Evolutionary conservation across 1,140 invertebrate genomes (phyloP), one percentile per base, ranked within the genome.

Genomic region (Leptinotarsa lineolata): DNA sequence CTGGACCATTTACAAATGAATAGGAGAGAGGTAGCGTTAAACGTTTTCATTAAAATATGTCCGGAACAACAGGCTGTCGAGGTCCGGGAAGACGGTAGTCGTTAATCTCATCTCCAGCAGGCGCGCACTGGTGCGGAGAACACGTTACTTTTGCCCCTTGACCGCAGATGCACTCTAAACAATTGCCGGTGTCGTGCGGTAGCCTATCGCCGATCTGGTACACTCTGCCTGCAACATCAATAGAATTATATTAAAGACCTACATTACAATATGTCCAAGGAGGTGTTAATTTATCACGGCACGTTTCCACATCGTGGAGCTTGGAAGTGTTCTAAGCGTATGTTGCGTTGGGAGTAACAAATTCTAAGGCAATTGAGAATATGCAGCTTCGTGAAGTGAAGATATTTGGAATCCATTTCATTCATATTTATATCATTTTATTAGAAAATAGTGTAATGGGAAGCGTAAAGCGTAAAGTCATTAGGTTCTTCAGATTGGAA

Each of bases 161-260:
- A 64, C 88, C 89, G 78, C 90, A 92, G 77, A 89, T 87, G 81
- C 90, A 92, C 83, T 91, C 89, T 73, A 91, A 85, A 81, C 90
- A 92, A 78, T 91, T 91, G 70, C 90, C 90, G 65, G 90, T 91
- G 73, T 90, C 89, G 75, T 90, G 89, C 5, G 90, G 90, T 64
- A 92, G 84, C 70, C 86, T 85, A 76, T 90, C 89, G 13, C 90
- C 90, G 65, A 90, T 85, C 76, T 86, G 86, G 80, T 91, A 91
- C 79, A 88, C 86, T 65, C 86, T 87, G 67, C 90, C 90, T 91
- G 83, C 1, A 80, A 81, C 69, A 73, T 65, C 70, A 18, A 54
- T 54, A 15, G 15, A 54, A 54, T 54, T 54, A 16, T 39, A 39
- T 39, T 39, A 39, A 39, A 39, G 30, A 39, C 30, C 8, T 39